These are phyloP conservation scores for Tachina grossa DNA, from an alignment of 2,888 invertebrate species.

Conservation along the genomic window DNA sequence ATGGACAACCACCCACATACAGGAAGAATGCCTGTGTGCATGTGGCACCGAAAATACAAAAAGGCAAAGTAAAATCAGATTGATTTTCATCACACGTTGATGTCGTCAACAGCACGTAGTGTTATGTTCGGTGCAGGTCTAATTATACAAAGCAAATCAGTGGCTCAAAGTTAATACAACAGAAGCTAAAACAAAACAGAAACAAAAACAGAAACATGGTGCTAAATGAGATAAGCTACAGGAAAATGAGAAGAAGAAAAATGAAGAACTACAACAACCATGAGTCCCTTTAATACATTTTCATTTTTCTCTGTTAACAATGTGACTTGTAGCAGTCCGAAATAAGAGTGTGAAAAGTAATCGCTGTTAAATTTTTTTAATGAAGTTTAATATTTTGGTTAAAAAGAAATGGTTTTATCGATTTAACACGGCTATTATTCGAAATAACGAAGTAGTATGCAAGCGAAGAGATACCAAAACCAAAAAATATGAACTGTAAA, in stretches of 20 bases:
- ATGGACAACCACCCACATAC: neutral
- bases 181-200: constrained; percentile 20
- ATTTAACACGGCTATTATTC: too few relatives aligned
- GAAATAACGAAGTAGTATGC: too few relatives aligned
- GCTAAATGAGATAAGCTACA: constrained; percentile 12
- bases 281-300: neutral
- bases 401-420: too few relatives aligned
- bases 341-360: constrained; percentile 33
- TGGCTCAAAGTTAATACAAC: constrained; percentile 69
- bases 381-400: constrained; percentile 47
- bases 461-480: too few relatives aligned
- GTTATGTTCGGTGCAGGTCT: constrained; percentile 67
- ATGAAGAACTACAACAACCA: constrained; percentile 5
- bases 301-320: neutral
- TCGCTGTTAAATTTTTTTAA: constrained; percentile 50
- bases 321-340: constrained; percentile 4
- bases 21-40: neutral
- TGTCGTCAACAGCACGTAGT: constrained; percentile 70
- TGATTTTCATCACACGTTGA: constrained; percentile 71
- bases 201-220: neutral
- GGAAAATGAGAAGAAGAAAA: neutral
- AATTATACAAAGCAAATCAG: constrained; percentile 74
- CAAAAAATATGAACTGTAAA: too few relatives aligned
- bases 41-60: constrained; percentile 1
- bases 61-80: constrained; percentile 48